A percentile compares a stretch with the other conserved stretches of the same genome.
Evolutionary conservation across 2,797 vertebrate species (phyloP).

Genomic region (Rhabdophis nuchalis): DNA sequence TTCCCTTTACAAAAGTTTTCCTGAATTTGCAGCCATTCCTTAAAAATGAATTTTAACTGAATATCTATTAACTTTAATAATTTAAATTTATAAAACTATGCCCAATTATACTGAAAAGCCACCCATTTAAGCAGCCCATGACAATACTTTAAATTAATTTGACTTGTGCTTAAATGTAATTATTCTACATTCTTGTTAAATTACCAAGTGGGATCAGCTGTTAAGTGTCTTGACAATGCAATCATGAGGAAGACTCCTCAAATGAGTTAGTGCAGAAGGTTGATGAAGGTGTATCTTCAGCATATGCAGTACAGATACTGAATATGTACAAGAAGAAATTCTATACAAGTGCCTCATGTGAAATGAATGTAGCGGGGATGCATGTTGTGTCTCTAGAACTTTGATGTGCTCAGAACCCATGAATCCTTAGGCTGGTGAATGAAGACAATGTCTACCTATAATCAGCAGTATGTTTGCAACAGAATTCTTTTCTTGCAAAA

Average conservation of each 20-base stretch:
- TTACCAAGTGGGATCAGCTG: not conserved
- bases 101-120: not conserved
- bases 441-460: not conserved
- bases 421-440: not conserved
- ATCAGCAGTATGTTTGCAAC: not conserved
- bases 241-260: not conserved
- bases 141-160: not conserved
- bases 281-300: not conserved
- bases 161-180: not conserved
- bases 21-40: not conserved
- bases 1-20: not conserved
- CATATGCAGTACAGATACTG: not conserved
- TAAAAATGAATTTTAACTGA: not conserved
- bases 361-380: not conserved
- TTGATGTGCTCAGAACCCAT: not conserved
- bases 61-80: not conserved
- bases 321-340: not conserved
- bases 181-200: not conserved
- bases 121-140: not conserved
- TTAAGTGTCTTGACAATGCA: not conserved
- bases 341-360: not conserved
- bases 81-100: not conserved
- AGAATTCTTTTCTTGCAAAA: not conserved
- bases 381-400: not conserved
- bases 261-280: not conserved